Base-by-base conservation (phyloP, 2,888 invertebrate species). In the Scaptomyza caliginosa region DNA sequence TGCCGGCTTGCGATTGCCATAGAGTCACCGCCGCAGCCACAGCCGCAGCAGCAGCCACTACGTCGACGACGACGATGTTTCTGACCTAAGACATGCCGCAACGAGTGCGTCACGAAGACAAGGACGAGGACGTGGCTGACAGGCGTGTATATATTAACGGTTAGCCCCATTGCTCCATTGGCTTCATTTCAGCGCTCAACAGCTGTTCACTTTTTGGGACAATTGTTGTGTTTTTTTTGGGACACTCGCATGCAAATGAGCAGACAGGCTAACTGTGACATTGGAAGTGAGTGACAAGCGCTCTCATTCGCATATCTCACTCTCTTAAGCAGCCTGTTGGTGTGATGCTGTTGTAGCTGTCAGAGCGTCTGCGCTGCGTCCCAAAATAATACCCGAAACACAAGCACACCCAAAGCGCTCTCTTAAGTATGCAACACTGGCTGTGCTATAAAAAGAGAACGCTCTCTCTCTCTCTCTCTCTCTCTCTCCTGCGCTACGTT, bases 61-160 rank as follows among this genome's bases (percentile, higher is more conserved):
- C 32, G 11, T 28, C 38, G 36, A 30, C 32, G 28, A 51, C 67
- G 58, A 62, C 63, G 40, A 59, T 71, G 74, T 77, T 83, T 74
- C 84, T 88, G 87, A 88, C 87, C 87, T 88, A 88, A 88, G 87
- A 88, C 89, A 87, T 86, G 78, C 73, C 74, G 45, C 73, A 70
- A 54, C 60, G 77, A 79, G 67, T 84, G 78, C 81, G 74, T 71
- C 82, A 77, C 67, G 68, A 58, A 16, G 55, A 65, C 67, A 46
- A 57, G 54, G 52, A 51, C 48, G 52, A 59, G 46, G 42, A 58
- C 39, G 49, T 45, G 54, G 65, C 48, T 70, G 73, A 50, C 55
- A 66, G 65, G 43, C 64, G 46, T 52, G 54, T 50, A 28, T 28
- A 45, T 45, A 66, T 75, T 60, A 73, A 73, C 75, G 55, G 59